Evolutionary conservation across 2,797 vertebrate species (phyloP), one percentile per base, ranked within the genome.

Genomic region (Sarcophilus harrisii): DNA sequence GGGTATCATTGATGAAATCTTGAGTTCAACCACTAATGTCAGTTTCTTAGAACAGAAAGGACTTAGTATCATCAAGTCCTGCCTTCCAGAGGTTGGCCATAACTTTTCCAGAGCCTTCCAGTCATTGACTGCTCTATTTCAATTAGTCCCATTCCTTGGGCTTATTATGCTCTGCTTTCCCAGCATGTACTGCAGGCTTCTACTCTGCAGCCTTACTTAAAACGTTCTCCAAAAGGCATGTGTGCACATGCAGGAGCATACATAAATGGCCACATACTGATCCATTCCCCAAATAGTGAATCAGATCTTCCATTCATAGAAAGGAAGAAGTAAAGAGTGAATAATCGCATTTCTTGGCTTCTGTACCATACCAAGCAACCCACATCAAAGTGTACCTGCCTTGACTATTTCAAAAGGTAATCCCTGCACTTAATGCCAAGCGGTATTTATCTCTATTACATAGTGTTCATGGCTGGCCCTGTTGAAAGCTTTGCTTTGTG

Each of bases 361-460:
- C 97, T 97, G 93, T 95, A 97, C 58, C 94, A 98, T 98, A 98
- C 98, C 97, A 97, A 95, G 96, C 93, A 98, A 96, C 95, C 98
- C 98, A 99, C 98, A 98, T 98, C 98, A 98, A 99, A 98, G 98
- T 95, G 38, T 96, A 38, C 96, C 97, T 97, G 95, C 94, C 96
- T 98, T 98, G 97, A 97, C 96, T 97, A 95, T 98, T 98, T 98
- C 97, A 97, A 96, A 98, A 98, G 98, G 98, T 98, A 98, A 98
- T 98, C 97, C 98, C 94, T 92, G 96, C 96, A 98, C 95, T 97
- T 96, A 81, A 55, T 95, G 97, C 97, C 98, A 98, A 96, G 90
- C 90, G 0, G 0, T 97, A 95, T 98, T 98, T 97, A 95, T 98
- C 98, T 98, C 98, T 98, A 95, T 97, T 98, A 95, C 94, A 91